Evolutionary conservation across 2,888 invertebrate genomes (phyloP), one percentile per base, ranked within the genome.

Genomic region (Apodemia hepburni): DNA sequence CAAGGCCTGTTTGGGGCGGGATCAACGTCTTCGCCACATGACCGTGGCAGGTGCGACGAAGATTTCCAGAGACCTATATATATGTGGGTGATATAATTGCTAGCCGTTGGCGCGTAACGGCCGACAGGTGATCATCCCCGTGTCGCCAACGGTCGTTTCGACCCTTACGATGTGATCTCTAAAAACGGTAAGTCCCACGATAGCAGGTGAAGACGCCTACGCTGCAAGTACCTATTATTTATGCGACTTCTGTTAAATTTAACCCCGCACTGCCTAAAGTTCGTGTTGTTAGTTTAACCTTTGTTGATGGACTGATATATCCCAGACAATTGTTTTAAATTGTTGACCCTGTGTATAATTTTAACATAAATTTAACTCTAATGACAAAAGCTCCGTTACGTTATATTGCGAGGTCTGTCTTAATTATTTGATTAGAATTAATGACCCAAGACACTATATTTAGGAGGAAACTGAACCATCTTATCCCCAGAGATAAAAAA

Each of bases 11-110:
- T 66, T 63, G 70, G 66, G 68, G 69, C 68, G 75, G 79, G 71
- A 70, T 77, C 85, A 91, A 91, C 92, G 92, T 92, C 91, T 91
- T 87, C 84, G 84, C 88, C 91, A 89, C 90, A 90, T 92, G 91
- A 89, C 85, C 81, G 80, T 65, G 84, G 85, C 91, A 91, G 89
- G 90, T 91, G 91, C 87, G 75, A 75, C 76, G 84, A 84, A 86
- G 89, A 90, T 89, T 89, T 89, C 85, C 80, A 81, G 78, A 81
- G 75, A 73, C 76, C 75, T 77, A 75, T 81, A 81, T 84, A 82
- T 82, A 87, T 87, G 87, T 89, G 89, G 87, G 89, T 85, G 88
- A 88, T 85, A 87, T 87, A 87, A 88, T 88, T 80, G 87, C 73
- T 72, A 75, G 84, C 88, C 89, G 89, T 89, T 90, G 90, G 91